Percentiles rank a stretch among this genome's conserved stretches.
Conservation (phyloP, 2,888 invertebrate species). For the Phlogophora meticulosa region DNA sequence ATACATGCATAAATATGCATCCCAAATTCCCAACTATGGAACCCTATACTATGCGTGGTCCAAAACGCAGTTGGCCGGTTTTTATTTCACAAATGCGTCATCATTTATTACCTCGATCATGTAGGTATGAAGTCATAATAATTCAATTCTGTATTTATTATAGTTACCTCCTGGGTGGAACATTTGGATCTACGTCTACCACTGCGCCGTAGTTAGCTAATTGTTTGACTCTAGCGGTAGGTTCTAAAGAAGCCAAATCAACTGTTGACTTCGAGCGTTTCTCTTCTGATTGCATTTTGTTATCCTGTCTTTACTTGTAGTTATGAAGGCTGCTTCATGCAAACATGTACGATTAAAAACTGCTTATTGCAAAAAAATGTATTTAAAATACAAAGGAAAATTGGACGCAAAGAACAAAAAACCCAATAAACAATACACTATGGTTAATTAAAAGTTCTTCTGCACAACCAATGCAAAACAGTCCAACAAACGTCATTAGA, state of each 20-base stretch:
- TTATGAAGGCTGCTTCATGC: slow-evolving; percentile 26
- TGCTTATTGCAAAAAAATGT: background rate
- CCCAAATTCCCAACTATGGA: too few relatives aligned
- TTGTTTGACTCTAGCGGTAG: slow-evolving; percentile 93
- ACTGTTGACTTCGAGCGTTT: slow-evolving; percentile 75
- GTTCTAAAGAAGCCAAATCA: slow-evolving; percentile 90
- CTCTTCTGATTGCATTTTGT: slow-evolving; percentile 81
- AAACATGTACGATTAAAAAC: slow-evolving; percentile 11
- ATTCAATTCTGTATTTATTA: background rate
- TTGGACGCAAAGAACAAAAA: background rate
- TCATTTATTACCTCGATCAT: slow-evolving; percentile 11
- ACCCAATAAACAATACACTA: slow-evolving; percentile 4
- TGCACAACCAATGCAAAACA: background rate
- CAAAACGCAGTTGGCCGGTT: background rate
- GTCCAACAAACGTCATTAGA: background rate
- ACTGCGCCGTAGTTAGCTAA: slow-evolving; percentile 93
- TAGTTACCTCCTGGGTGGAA: slow-evolving; percentile 94
- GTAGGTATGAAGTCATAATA: background rate
- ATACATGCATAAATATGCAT: too few relatives aligned
- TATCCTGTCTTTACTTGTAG: slow-evolving; percentile 19
- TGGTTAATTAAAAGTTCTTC: background rate
- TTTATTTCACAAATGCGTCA: slow-evolving; percentile 22
- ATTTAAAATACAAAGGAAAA: slow-evolving; percentile 1
- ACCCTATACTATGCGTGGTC: background rate
- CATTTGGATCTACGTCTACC: slow-evolving; percentile 94